These are phyloP conservation scores for Epizoanthus rinbou DNA, from an alignment of 92 coral and sea anemone genomes.

Conservation along the genomic window DNA sequence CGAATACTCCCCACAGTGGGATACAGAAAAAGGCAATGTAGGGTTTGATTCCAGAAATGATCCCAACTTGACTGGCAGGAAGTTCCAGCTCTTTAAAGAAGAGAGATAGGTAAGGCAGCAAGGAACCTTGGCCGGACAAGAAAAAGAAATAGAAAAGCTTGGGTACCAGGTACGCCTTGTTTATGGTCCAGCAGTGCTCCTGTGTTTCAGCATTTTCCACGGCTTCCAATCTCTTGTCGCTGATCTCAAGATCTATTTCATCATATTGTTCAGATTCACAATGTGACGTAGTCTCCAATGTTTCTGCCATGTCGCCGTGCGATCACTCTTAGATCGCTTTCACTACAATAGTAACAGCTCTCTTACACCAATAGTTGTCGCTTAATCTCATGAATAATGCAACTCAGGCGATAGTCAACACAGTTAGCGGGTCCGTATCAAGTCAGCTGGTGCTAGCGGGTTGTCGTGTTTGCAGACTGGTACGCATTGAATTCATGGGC, in stretches of 20 bases:
- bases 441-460: slow-evolving; percentile 19
- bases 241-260: slow-evolving; percentile 32
- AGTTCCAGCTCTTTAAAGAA: slow-evolving; percentile 84
- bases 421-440: slow-evolving; percentile 8
- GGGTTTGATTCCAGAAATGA: slow-evolving; percentile 83
- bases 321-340: not conserved
- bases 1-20: slow-evolving; percentile 87
- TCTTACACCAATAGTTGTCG: not conserved
- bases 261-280: not conserved
- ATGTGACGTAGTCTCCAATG: not conserved
- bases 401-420: slow-evolving; percentile 36
- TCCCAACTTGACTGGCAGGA: slow-evolving; percentile 84
- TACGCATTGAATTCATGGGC: not conserved
- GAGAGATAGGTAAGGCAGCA: slow-evolving; percentile 79
- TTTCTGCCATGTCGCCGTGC: slow-evolving; percentile 12
- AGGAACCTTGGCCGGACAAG: slow-evolving; percentile 86
- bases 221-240: not conserved
- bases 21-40: slow-evolving; percentile 89
- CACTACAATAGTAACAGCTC: slow-evolving; percentile 4
- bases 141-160: slow-evolving; percentile 83
- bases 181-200: slow-evolving; percentile 49
- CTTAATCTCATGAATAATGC: slow-evolving; percentile 21
- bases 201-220: slow-evolving; percentile 9
- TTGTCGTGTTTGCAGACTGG: not conserved
- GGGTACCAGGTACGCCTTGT: slow-evolving; percentile 75